Evolutionary conservation across 2,797 vertebrate species (phyloP), one percentile per base, ranked within the genome.

Genomic region (Acipenser transmontanus): DNA sequence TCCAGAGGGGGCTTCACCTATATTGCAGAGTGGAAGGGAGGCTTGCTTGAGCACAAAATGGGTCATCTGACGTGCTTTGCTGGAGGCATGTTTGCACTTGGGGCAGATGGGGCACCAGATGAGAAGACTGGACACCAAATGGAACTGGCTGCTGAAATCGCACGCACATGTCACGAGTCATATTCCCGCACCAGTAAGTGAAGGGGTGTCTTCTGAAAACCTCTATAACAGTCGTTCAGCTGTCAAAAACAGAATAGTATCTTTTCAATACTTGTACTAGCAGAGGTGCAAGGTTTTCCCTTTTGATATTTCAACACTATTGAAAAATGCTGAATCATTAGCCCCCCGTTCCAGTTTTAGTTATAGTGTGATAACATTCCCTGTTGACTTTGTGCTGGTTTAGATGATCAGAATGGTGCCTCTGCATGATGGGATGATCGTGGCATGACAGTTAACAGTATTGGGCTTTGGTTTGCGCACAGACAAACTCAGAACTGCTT

Each of bases 21-120:
- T 84, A 98, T 99, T 0, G 97, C 96, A 0, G 97, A 99, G 83
- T 99, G 97, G 97, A 98, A 98, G 79, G 96, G 96, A 0, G 97
- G 97, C 0, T 91, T 98, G 6, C 89, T 99, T 34, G 97, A 99
- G 62, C 96, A 98, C 68, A 99, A 99, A 85, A 99, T 99, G 97
- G 97, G 97, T 11, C 97, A 99, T 75, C 87, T 99, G 76, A 98
- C 97, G 3, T 99, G 97, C 73, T 99, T 99, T 50, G 94, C 97
- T 0, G 97, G 97, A 1, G 97, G 96, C 61, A 99, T 99, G 97
- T 97, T 99, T 69, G 96, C 95, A 0, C 90, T 99, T 0, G 97
- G 97, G 1, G 96, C 95, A 0, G 94, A 98, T 0, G 93, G 95
- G 0, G 94, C 94, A 0, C 90, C 94, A 0, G 51, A 68, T 0